Conservation (phyloP, 2,797 vertebrate species). For the Ispidina picta region DNA sequence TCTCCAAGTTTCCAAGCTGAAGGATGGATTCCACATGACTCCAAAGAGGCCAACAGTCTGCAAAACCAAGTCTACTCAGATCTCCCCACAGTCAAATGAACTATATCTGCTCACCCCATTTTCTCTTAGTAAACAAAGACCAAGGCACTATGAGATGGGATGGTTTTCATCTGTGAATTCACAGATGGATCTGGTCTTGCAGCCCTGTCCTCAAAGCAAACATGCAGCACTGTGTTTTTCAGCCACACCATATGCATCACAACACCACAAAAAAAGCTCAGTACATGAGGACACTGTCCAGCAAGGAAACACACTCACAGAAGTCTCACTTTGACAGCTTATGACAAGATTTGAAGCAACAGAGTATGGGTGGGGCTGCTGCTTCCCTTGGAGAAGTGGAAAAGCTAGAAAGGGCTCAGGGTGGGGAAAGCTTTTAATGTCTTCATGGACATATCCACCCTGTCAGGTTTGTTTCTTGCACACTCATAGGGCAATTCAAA, state of each 20-base stretch:
- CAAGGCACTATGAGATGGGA: background rate
- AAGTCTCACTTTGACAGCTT: background rate
- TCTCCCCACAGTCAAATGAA: background rate
- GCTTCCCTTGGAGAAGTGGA: background rate
- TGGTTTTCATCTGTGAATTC: background rate
- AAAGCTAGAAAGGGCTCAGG: background rate
- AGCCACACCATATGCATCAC: background rate
- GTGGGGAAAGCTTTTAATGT: background rate
- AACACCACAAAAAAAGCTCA: background rate
- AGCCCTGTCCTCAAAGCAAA: background rate
- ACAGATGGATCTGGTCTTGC: background rate
- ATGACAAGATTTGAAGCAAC: background rate
- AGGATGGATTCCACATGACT: background rate
- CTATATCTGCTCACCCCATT: background rate
- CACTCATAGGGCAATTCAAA: background rate
- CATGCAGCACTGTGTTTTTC: fast-evolving
- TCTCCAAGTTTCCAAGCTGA: background rate
- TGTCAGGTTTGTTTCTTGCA: background rate
- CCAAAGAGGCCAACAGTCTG: background rate
- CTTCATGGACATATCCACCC: background rate
- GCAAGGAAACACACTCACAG: background rate
- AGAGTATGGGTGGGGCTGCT: background rate
- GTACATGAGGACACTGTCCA: background rate
- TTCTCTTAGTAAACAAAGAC: background rate
- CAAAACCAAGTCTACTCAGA: background rate